Percentiles rank a stretch among this genome's conserved stretches.
Evolutionary conservation across 2,888 invertebrate genomes (phyloP).

Genomic region (Geotrupes spiniger): DNA sequence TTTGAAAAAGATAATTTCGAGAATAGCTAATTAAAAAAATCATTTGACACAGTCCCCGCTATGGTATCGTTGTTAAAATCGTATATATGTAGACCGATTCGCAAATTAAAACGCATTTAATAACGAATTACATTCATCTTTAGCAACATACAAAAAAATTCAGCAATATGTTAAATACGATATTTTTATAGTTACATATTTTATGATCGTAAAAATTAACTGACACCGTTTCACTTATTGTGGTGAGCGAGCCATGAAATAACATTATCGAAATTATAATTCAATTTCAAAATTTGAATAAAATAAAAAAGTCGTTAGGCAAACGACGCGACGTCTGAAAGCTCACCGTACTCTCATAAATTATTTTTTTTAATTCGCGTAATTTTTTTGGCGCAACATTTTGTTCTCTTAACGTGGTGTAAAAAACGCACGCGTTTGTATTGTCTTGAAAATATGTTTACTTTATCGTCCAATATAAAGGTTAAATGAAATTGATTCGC

Average conservation of each 20-base stretch:
- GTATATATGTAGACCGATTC: no score
- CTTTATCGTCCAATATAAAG: no score
- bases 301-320: slow-evolving; percentile 8
- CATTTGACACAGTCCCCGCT: neutral
- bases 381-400: neutral
- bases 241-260: slow-evolving; percentile 15
- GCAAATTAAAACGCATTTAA: no score
- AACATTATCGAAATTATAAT: slow-evolving; percentile 17
- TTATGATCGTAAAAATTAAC: no score
- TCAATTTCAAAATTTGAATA: slow-evolving; percentile 22
- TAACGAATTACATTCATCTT: no score
- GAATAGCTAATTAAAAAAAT: slow-evolving; percentile 1
- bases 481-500: neutral
- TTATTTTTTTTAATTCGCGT: slow-evolving; percentile 25
- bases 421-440: no score
- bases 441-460: no score
- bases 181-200: no score
- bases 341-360: neutral
- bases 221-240: no score
- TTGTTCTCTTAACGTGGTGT: slow-evolving; percentile 1
- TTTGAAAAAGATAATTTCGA: slow-evolving; percentile 2
- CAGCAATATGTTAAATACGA: no score
- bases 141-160: no score
- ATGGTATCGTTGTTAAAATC: neutral
- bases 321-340: slow-evolving; percentile 7